Percentiles rank a stretch among this genome's conserved stretches.
These are phyloP conservation scores for Taphrorychus bicolor DNA, from an alignment of 2,888 invertebrate species.

Conservation along the genomic window DNA sequence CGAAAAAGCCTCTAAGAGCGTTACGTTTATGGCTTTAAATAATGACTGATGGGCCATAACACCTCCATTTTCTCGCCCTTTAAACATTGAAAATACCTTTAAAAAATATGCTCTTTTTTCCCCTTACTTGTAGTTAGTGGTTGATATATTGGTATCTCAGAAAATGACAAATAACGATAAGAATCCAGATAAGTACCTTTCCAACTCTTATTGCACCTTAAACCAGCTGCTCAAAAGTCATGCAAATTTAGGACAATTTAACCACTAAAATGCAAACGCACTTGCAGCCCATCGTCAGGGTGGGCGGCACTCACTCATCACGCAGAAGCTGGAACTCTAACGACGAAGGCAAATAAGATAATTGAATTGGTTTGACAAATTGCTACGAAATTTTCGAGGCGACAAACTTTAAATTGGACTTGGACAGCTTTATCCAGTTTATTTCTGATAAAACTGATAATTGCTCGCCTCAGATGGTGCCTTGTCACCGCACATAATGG, in stretches of 20 bases:
- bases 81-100: background rate
- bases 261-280: background rate
- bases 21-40: background rate
- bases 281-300: background rate
- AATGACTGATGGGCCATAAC: background rate
- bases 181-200: too few species aligned
- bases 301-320: background rate
- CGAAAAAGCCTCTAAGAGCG: background rate
- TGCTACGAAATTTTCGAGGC: constrained; percentile 45
- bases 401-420: constrained; percentile 46
- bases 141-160: background rate
- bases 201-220: background rate
- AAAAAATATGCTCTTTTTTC: background rate
- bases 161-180: background rate
- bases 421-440: constrained; percentile 34
- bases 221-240: background rate
- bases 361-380: constrained; percentile 48
- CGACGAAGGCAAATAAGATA: constrained; percentile 39
- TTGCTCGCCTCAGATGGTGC: constrained; percentile 23
- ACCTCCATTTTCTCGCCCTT: background rate
- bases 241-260: background rate
- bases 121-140: background rate
- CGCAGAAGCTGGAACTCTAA: constrained; percentile 9
- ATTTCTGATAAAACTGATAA: constrained; percentile 36
- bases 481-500: constrained; percentile 16